Conservation (phyloP, 2,113 vertebrate genomes). For the Cromileptes altivelis region DNA sequence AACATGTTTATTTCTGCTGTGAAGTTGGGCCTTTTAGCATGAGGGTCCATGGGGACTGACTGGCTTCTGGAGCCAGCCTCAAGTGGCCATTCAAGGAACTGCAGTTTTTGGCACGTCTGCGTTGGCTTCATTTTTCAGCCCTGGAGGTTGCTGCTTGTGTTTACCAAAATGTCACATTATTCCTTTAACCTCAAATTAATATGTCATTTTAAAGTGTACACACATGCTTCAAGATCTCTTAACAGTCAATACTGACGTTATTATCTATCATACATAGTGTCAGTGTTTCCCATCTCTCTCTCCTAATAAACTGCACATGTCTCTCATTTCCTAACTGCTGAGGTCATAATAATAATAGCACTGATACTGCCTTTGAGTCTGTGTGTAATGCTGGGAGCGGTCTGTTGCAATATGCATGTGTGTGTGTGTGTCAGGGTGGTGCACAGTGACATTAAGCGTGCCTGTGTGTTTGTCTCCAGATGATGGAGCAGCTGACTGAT, state of each 20-base stretch:
- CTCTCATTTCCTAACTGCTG: not conserved
- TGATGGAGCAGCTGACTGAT: slow-evolving; percentile 93
- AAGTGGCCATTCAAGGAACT: no score
- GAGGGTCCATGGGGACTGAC: no score
- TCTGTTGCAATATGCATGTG: not conserved
- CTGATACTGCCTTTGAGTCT: slow-evolving; percentile 3
- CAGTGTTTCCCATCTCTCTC: not conserved
- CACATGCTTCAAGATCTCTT: not conserved
- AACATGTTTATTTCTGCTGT: no score
- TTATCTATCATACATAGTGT: not conserved
- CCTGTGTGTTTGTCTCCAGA: slow-evolving; percentile 74
- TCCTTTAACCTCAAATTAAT: not conserved
- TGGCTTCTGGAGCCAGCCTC: no score
- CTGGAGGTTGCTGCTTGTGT: no score
- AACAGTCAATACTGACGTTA: not conserved
- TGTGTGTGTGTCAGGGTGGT: slow-evolving; percentile 9
- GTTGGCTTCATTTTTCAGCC: no score
- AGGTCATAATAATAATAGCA: slow-evolving; percentile 35
- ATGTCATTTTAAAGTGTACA: not conserved
- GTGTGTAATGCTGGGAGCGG: slow-evolving; percentile 40
- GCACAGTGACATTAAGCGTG: not conserved
- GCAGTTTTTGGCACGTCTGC: no score
- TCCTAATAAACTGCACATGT: slow-evolving; percentile 31
- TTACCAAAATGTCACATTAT: no score
- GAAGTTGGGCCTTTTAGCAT: no score